These are phyloP conservation scores for Cryptotis parvus DNA, from an alignment of 2,113 vertebrate species.

Conservation along the genomic window DNA sequence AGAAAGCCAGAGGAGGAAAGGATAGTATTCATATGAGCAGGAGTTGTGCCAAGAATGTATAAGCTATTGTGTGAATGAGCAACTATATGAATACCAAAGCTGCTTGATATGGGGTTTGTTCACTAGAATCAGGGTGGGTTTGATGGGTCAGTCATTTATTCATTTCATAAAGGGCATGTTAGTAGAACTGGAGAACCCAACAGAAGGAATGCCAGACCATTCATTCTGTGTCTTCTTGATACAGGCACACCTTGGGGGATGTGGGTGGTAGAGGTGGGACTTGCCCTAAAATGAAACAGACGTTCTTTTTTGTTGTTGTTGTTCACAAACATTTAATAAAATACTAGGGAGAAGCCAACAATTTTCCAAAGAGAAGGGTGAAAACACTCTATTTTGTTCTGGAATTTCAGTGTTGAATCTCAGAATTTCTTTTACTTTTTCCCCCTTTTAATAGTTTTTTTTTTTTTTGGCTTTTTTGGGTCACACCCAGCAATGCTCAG, in stretches of 20 bases:
- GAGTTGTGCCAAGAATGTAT: slow-evolving; percentile 58
- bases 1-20: slow-evolving; percentile 1
- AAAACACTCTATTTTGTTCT: no score
- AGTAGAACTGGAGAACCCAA: neutral
- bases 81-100: slow-evolving; percentile 41
- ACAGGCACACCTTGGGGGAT: neutral
- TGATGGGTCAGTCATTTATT: slow-evolving; percentile 12
- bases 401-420: no score
- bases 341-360: no score
- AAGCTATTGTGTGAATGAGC: slow-evolving; percentile 9
- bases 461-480: no score
- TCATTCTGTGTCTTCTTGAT: slow-evolving; percentile 35
- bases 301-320: no score
- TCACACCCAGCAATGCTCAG: no score
- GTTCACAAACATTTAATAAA: no score
- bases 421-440: no score
- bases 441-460: no score
- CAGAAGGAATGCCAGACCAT: neutral
- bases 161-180: neutral
- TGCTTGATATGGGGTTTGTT: neutral
- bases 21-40: neutral
- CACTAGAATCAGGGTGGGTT: neutral
- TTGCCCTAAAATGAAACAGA: slow-evolving; percentile 38
- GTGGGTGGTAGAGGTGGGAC: rapidly evolving
- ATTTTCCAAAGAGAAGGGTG: no score